Percentiles rank a stretch among this genome's conserved stretches.
Evolutionary conservation across 30 jellyfish, hydroid and myxozoan genomes (phyloP).

Genomic region (Rhopilema esculentum): DNA sequence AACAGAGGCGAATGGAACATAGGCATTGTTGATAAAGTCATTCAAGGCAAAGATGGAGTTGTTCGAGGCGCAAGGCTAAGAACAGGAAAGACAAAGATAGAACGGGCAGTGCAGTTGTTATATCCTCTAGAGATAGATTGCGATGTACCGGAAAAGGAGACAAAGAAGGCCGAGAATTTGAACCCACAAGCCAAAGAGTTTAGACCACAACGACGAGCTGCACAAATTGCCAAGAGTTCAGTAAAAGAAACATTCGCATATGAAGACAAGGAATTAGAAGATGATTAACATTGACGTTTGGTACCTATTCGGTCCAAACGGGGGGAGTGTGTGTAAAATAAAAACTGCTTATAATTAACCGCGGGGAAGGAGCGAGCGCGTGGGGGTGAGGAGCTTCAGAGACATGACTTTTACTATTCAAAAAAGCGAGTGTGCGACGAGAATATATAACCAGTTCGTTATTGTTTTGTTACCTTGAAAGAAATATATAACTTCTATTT

Average conservation of each 20-base stretch:
- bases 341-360: not conserved
- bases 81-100: slow-evolving; percentile 19
- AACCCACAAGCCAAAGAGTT: slow-evolving; percentile 37
- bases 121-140: not conserved
- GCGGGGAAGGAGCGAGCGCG: too few species aligned
- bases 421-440: too few species aligned
- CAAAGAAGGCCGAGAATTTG: slow-evolving; percentile 12
- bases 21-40: slow-evolving; percentile 14
- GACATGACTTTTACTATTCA: too few species aligned
- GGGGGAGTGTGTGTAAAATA: slow-evolving; percentile 52
- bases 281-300: not conserved
- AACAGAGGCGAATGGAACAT: slow-evolving; percentile 32
- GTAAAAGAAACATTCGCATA: slow-evolving; percentile 34
- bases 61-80: slow-evolving; percentile 27
- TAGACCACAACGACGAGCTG: slow-evolving; percentile 66
- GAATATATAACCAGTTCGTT: too few species aligned
- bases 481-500: too few species aligned
- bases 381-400: too few species aligned
- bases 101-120: slow-evolving; percentile 12
- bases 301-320: slow-evolving; percentile 10
- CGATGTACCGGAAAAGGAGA: not conserved
- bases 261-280: slow-evolving; percentile 26
- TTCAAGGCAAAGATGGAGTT: slow-evolving; percentile 15
- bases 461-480: too few species aligned
- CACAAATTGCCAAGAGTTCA: slow-evolving; percentile 27